phyloP scores from a whole-genome alignment of 2,113 vertebrate genomes.

The Calonectris borealis region DNA sequence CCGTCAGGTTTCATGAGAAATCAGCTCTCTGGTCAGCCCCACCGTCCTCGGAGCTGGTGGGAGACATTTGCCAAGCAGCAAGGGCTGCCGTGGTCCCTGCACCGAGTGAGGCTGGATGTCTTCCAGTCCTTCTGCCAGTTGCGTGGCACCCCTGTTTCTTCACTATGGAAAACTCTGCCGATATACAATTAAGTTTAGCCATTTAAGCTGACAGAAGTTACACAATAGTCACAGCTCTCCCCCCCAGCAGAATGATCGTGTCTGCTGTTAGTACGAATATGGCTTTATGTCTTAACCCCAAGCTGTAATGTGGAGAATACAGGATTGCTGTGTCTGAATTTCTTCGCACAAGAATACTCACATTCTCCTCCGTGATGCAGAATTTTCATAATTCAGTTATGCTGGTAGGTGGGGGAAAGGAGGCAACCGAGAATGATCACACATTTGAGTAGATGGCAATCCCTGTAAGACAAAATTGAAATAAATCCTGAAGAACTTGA shows the following conservation, averaged over 20 bases:
- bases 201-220: neutral
- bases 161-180: neutral
- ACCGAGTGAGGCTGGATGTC: neutral
- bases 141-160: neutral
- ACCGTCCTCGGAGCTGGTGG: rapidly evolving
- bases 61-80: neutral
- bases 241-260: rapidly evolving
- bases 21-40: neutral
- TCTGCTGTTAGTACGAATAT: neutral
- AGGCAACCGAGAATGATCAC: neutral
- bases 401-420: neutral
- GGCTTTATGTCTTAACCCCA: neutral
- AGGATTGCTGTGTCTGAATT: too few relatives aligned
- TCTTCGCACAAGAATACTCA: neutral
- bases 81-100: neutral
- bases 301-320: rapidly evolving
- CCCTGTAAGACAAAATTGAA: neutral
- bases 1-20: neutral
- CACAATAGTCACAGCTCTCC: neutral
- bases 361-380: neutral
- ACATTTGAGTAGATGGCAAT: neutral
- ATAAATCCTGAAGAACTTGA: neutral
- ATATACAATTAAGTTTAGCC: neutral
- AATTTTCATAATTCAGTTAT: neutral
- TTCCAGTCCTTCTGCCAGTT: neutral